Evolutionary conservation across 1,140 invertebrate species (phyloP), one percentile per base, ranked within the genome.

Genomic region (Drosophila suzukii): DNA sequence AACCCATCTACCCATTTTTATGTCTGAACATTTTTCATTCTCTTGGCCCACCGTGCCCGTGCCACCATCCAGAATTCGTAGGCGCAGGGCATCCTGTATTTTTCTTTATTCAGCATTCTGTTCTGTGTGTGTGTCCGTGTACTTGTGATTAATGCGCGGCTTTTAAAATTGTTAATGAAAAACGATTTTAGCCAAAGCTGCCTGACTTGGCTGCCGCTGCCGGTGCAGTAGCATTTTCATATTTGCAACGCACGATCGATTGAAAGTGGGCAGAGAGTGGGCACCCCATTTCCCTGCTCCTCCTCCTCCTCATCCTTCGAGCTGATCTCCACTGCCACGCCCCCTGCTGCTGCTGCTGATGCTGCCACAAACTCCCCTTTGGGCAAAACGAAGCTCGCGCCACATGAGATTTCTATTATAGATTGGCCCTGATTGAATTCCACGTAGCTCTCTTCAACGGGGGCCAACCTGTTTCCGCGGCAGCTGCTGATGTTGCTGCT

Each of bases 141-240:
- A 61, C 70, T 58, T 86, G 66, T 90, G 85, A 90, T 90, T 90
- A 90, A 90, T 90, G 85, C 81, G 86, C 81, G 58, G 71, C 85
- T 86, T 88, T 90, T 91, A 90, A 90, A 90, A 90, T 90, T 90
- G 85, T 90, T 90, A 90, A 90, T 90, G 85, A 90, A 90, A 90
- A 90, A 90, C 86, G 81, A 90, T 90, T 89, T 90, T 84, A 75
- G 75, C 58, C 53, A 49, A 74, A 65, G 66, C 66, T 66, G 73
- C 73, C 53, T 65, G 72, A 67, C 61, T 76, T 81, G 71, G 67
- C 73, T 51, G 47, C 59, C 50, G 63, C 32, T 74, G 20, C 20
- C 47, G 32, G 20, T 68, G 77, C 86, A 86, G 81, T 90, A 90
- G 85, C 85, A 90, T 89, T 90, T 90, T 89, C 84, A 89, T 89